Conservation (phyloP, 2,113 vertebrate species). For the Chitala chitala region DNA sequence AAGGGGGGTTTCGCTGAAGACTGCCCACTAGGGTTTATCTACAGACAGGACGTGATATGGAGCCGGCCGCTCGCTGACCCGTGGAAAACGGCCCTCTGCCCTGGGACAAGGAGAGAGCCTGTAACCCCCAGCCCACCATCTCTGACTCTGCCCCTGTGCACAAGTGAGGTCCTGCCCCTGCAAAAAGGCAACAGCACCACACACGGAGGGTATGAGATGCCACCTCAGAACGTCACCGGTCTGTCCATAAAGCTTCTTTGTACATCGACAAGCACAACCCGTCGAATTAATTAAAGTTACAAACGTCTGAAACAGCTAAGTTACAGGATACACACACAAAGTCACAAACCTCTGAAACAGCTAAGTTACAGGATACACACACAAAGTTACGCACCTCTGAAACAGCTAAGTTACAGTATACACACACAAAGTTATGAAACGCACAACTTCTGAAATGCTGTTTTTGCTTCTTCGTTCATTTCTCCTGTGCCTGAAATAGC, state of each 20-base stretch:
- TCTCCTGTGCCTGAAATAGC: no score
- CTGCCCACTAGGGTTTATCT: conserved; percentile 38
- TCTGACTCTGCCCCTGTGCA: conserved; percentile 28
- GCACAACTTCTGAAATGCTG: no score
- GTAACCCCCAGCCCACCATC: background rate
- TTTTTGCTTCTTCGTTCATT: no score
- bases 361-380: no score
- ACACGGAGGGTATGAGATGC: conserved; percentile 50
- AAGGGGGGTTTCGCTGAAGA: conserved; percentile 18
- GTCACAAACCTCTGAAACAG: no score
- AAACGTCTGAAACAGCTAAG: background rate
- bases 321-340: no score
- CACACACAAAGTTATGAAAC: no score
- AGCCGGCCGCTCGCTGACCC: conserved; percentile 7
- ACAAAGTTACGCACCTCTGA: no score
- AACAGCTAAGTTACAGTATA: no score
- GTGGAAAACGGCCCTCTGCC: conserved; percentile 23
- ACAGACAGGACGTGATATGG: conserved; percentile 7
- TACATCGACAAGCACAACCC: conserved; percentile 40
- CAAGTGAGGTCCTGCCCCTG: conserved; percentile 28
- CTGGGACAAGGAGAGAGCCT: conserved; percentile 29
- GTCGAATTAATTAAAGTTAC: conserved; percentile 39
- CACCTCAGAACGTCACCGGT: conserved; percentile 44
- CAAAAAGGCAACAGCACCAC: conserved; percentile 45
- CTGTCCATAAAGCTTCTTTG: conserved; percentile 44